Evolutionary conservation across 2,888 invertebrate genomes (phyloP), one percentile per base, ranked within the genome.

Genomic region (Shargacucullia verbasci): DNA sequence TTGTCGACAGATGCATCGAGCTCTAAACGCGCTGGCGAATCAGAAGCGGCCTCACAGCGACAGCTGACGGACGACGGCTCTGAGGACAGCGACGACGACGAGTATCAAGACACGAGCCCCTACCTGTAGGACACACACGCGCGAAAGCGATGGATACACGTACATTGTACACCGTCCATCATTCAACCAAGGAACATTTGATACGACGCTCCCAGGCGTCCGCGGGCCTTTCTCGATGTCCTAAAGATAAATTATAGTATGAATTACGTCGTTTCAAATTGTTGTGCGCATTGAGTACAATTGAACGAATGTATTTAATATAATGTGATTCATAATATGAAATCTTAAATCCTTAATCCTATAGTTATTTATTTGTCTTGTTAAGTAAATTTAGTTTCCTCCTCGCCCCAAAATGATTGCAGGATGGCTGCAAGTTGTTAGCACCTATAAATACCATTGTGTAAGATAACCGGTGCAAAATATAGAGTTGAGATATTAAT

Each of bases 61-160:
- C 91, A 92, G 89, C 84, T 93, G 86, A 94, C 93, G 14, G 92
- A 94, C 87, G 94, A 94, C 83, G 92, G 90, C 76, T 90, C 92
- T 11, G 92, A 87, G 43, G 83, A 88, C 78, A 87, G 86, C 80
- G 92, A 93, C 20, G 20, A 20, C 69, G 93, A 93, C 61, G 94
- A 94, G 53, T 92, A 89, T 81, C 88, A 93, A 59, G 94, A 94
- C 85, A 91, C 94, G 80, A 91, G 85, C 84, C 89, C 91, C 59
- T 93, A 91, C 77, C 91, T 88, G 60, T 90, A 90, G 88, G 78
- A 68, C 40, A 14, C 60, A 2, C 14, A 14, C 15, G 47, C 53
- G 20, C 55, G 38, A 54, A 60, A 60, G 53, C 57, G 40, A 59
- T 64, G 69, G 67, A 62, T 73, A 67, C 46, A 49, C 79, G 71